phyloP scores from a whole-genome alignment of 2,113 vertebrate species.

The Triplophysa dalaica region DNA sequence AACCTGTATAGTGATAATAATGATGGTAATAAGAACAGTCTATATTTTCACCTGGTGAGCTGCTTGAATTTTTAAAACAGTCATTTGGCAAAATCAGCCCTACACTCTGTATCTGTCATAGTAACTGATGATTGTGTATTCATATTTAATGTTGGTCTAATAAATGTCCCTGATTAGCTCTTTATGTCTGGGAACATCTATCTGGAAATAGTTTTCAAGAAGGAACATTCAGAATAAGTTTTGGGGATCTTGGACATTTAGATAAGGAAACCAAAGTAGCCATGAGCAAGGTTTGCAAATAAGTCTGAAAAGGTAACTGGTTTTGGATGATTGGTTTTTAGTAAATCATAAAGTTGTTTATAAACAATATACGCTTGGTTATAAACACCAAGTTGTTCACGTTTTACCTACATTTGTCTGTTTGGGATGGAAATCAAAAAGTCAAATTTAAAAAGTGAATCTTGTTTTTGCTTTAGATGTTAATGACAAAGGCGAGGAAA shows the following conservation, averaged over 20 bases:
- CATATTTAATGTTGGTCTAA: slow-evolving; percentile 26
- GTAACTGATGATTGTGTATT: slow-evolving; percentile 21
- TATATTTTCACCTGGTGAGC: slow-evolving; percentile 13
- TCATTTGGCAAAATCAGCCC: slow-evolving; percentile 23
- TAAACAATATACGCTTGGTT: too few relatives aligned
- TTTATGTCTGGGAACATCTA: background rate
- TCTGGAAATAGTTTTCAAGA: background rate
- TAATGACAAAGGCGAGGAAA: too few relatives aligned
- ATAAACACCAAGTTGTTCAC: too few relatives aligned
- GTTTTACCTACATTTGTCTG: too few relatives aligned
- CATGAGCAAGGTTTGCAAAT: too few relatives aligned
- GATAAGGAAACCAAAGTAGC: background rate
- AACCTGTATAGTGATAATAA: background rate
- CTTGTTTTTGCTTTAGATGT: background rate
- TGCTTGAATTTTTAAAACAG: slow-evolving; percentile 33
- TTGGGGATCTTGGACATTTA: background rate
- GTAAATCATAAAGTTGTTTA: too few relatives aligned
- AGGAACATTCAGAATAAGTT: background rate
- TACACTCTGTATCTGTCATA: slow-evolving; percentile 19
- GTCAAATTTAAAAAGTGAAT: too few relatives aligned
- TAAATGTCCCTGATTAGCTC: background rate
- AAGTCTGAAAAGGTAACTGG: background rate
- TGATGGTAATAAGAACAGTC: slow-evolving; percentile 2
- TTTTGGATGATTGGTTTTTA: background rate
- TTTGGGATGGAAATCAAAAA: too few relatives aligned